Evolutionary conservation across 2,797 vertebrate species (phyloP), one percentile per base, ranked within the genome.

Genomic region (Carcharodon carcharias): DNA sequence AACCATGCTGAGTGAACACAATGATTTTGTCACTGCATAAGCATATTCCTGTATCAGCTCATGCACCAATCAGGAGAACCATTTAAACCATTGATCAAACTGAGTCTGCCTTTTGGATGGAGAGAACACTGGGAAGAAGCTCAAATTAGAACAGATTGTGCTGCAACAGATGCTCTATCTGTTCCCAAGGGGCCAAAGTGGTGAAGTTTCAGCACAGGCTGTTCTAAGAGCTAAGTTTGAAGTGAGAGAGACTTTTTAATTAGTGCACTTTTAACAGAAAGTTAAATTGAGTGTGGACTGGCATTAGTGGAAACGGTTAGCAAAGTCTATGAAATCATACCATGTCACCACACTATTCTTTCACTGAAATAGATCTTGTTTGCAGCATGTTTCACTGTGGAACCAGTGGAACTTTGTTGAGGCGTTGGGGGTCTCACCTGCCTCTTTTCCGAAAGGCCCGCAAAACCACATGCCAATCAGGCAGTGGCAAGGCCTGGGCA

Each of bases 1-100:
- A 35, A 26, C 50, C 87, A 89, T 89, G 87, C 54, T 89, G 87
- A 61, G 31, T 61, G 56, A 61, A 91, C 56, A 61, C 88, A 28
- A 28, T 95, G 63, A 54, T 71, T 95, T 69, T 95, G 93, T 95
- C 63, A 95, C 7, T 95, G 65, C 56, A 61, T 91, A 35, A 69
- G 26, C 28, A 45, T 71, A 45, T 50, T 95, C n/a, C 88, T 63
- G 0, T 16, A 54, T 50, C 35, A 63, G 9, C 23, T 69, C 67
- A 95, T 54, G 3, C 12, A 16, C 6, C 93, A 95, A 71, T 95
- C 67, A 71, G 8, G 16, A 67, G 40, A 95, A 71, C 26, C 65
- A 67, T 95, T 93, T 23, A 67, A 45, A 94, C 61, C 28, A 92
- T 61, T 45, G 61, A 67, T 94, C 65, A 94, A 67, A 16, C 45